Evolutionary conservation across 2,797 vertebrate genomes (phyloP).

Genomic region (Hybognathus amarus): DNA sequence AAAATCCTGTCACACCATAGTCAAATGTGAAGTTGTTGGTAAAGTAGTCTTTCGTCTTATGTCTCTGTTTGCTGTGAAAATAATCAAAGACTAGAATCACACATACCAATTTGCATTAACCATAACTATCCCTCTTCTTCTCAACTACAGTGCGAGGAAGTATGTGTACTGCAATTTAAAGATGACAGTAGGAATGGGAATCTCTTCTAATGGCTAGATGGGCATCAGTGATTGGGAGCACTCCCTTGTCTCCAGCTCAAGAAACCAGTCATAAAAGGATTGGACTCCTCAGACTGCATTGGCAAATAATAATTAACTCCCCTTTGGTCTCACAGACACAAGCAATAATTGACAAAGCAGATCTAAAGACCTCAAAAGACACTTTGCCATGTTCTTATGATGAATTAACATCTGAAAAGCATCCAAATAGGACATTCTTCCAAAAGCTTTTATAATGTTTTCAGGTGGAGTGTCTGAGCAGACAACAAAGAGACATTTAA

Average conservation of each 20-base stretch:
- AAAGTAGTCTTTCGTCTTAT: background rate
- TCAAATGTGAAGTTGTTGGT: conserved; percentile 9
- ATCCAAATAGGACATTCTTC: conserved; percentile 19
- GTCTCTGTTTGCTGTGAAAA: conserved; percentile 41
- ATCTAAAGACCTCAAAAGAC: conserved; percentile 42
- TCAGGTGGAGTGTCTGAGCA: conserved; percentile 15
- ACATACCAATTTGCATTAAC: conserved; percentile 25
- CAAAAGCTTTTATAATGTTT: conserved; percentile 9
- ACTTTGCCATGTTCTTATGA: conserved; percentile 33
- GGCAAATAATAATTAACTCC: conserved; percentile 62
- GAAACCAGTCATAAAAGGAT: conserved; percentile 63
- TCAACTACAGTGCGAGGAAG: conserved; percentile 21
- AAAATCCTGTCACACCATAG: background rate
- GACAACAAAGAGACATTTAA: conserved; percentile 14
- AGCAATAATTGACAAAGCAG: conserved; percentile 59
- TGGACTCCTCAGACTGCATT: conserved; percentile 44
- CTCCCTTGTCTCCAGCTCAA: conserved; percentile 55
- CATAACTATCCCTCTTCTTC: conserved; percentile 34
- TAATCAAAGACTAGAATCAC: conserved; percentile 25
- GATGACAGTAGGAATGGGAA: conserved; percentile 26
- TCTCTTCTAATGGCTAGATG: conserved; percentile 46
- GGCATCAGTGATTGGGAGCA: conserved; percentile 57
- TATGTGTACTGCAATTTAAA: conserved; percentile 40
- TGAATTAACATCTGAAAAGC: conserved; percentile 44
- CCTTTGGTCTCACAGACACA: conserved; percentile 56